Percentiles rank a stretch among this genome's conserved stretches.
Conservation (phyloP, 35 echinoderm and acorn worm genomes). For the Heliocidaris tuberculata region DNA sequence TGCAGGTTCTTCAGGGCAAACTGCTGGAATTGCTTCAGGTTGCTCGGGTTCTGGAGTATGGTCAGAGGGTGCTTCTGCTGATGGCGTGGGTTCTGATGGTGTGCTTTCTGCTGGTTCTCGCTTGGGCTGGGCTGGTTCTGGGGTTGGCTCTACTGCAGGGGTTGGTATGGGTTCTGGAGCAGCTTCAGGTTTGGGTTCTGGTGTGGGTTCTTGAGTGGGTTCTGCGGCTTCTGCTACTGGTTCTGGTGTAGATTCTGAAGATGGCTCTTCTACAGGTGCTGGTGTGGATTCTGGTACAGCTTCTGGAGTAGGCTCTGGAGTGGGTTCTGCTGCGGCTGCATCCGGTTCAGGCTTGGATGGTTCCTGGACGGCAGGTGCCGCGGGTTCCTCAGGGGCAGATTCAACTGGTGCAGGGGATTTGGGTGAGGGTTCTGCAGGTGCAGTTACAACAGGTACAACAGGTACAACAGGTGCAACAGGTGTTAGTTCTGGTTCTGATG, state of each 20-base stretch:
- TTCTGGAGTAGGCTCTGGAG: not conserved
- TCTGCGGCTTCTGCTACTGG: not conserved
- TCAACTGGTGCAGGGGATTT: not conserved
- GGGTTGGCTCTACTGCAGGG: not conserved
- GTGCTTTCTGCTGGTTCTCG: not conserved
- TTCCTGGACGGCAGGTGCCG: not conserved
- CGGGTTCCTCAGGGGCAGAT: not conserved
- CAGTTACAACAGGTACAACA: not conserved
- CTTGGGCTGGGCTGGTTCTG: not conserved
- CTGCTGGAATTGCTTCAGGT: not conserved
- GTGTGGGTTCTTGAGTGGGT: not conserved
- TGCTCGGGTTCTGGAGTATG: not conserved
- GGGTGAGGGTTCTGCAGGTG: not conserved
- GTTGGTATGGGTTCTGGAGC: not conserved
- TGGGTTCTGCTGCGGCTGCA: not conserved
- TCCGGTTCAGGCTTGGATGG: not conserved
- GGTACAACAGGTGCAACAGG: not conserved
- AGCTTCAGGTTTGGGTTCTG: not conserved
- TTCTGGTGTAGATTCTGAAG: conserved; percentile 39
- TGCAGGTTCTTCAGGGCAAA: not conserved
- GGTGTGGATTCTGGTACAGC: not conserved
- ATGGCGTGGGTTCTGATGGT: not conserved
- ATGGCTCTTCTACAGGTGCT: not conserved
- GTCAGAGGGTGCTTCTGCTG: not conserved
- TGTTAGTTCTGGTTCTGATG: conserved; percentile 22